phyloP scores from a whole-genome alignment of 2,888 invertebrate genomes.

The Macropis europaea region DNA sequence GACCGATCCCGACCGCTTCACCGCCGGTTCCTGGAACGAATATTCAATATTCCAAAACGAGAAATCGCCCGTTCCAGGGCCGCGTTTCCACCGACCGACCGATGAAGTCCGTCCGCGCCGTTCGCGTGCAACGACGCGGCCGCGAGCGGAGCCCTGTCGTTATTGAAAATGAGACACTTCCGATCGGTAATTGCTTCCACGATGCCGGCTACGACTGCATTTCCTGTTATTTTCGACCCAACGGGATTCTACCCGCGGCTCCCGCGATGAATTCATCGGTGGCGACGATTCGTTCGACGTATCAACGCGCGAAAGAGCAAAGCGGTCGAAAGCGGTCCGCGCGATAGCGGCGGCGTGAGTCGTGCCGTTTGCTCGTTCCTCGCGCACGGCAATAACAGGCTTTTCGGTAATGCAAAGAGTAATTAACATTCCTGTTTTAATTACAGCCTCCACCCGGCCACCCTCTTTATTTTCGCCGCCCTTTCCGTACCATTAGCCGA shows the following conservation, averaged over 20 bases:
- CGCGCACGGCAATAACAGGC: conserved; percentile 71
- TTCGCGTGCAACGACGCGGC: conserved; percentile 5
- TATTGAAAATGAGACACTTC: conserved; percentile 48
- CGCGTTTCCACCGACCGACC: not conserved
- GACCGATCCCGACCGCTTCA: conserved; percentile 36
- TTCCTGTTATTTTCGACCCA: conserved; percentile 27
- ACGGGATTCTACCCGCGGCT: conserved; percentile 21
- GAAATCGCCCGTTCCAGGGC: conserved; percentile 9
- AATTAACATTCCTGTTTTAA: conserved; percentile 80
- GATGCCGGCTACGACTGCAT: conserved; percentile 36
- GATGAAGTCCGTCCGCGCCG: no score
- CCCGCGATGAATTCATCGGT: conserved; percentile 39
- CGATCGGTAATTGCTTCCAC: conserved; percentile 10
- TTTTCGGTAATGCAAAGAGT: conserved; percentile 79
- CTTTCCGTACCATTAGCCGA: conserved; percentile 70
- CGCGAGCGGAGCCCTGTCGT: conserved; percentile 4
- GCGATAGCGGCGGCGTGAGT: conserved; percentile 19
- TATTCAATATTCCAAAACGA: conserved; percentile 36
- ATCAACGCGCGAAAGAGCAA: conserved; percentile 15
- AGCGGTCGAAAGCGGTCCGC: conserved; percentile 39
- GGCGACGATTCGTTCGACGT: conserved; percentile 41
- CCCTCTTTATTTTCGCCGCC: conserved; percentile 72
- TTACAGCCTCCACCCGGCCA: conserved; percentile 71
- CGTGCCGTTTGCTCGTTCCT: conserved; percentile 27
- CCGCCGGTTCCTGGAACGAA: conserved; percentile 54